Evolutionary conservation across 2,113 vertebrate genomes (phyloP).

Genomic region (Leuciscus idus): DNA sequence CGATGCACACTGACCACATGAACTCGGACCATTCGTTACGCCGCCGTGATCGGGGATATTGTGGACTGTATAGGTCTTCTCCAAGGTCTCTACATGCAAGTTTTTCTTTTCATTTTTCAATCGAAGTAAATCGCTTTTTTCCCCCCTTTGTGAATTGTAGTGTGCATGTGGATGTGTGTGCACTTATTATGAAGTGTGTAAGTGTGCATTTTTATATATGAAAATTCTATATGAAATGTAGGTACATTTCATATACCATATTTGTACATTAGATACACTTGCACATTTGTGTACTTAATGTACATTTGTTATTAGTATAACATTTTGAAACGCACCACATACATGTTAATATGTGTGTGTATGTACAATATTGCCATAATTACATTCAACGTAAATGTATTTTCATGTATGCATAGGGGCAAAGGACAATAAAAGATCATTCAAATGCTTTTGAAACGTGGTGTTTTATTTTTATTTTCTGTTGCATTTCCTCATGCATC

Average conservation of each 20-base stretch:
- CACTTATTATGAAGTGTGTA: conserved; percentile 72
- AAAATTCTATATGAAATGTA: conserved; percentile 62
- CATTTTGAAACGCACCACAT: conserved; percentile 76
- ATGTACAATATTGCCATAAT: conserved; percentile 76
- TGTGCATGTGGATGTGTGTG: conserved; percentile 76
- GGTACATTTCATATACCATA: conserved; percentile 73
- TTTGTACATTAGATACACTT: conserved; percentile 77
- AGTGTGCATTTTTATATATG: conserved; percentile 67
- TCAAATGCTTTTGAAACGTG: conserved; percentile 70
- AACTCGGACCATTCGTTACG: not conserved
- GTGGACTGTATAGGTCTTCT: conserved; percentile 86
- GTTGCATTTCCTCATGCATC: not conserved
- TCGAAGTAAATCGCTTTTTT: conserved; percentile 73
- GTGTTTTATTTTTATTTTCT: conserved; percentile 44
- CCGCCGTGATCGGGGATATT: conserved; percentile 69
- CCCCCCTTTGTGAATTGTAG: conserved; percentile 72
- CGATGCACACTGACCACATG: conserved; percentile 77
- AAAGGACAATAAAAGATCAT: conserved; percentile 74
- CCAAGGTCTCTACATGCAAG: conserved; percentile 77
- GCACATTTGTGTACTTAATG: conserved; percentile 80
- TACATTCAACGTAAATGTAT: conserved; percentile 79
- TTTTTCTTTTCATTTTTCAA: conserved; percentile 53
- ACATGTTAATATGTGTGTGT: conserved; percentile 77
- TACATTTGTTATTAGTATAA: conserved; percentile 79
- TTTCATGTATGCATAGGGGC: conserved; percentile 72